Percentiles rank a stretch among this genome's conserved stretches.
phyloP scores from a whole-genome alignment of 2,888 invertebrate species.

The Dermolepida albohirtum region DNA sequence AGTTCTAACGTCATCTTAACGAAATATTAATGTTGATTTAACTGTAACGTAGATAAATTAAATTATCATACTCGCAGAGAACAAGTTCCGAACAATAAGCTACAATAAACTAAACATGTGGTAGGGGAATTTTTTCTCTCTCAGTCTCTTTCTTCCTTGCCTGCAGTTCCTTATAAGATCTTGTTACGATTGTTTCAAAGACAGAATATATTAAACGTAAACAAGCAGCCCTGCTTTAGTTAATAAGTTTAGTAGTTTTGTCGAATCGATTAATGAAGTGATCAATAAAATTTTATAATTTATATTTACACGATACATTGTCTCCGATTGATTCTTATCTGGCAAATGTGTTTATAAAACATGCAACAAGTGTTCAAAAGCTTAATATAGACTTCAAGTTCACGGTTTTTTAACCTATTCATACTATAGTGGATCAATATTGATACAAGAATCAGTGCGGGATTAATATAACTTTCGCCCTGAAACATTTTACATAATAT shows the following conservation, averaged over 20 bases:
- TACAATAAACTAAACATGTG: too few relatives aligned
- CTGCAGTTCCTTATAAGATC: too few relatives aligned
- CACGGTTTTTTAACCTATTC: background rate
- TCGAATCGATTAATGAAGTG: background rate
- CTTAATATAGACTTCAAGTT: background rate
- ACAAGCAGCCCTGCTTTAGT: too few relatives aligned
- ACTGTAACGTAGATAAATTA: slow-evolving; percentile 17
- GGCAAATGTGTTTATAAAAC: background rate
- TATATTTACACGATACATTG: slow-evolving; percentile 9
- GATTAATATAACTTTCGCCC: too few relatives aligned
- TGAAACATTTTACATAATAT: background rate
- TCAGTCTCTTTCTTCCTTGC: too few relatives aligned
- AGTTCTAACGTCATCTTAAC: slow-evolving; percentile 3
- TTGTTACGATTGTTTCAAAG: too few relatives aligned
- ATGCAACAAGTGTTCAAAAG: background rate
- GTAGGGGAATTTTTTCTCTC: too few relatives aligned
- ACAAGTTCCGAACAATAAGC: slow-evolving; percentile 11
- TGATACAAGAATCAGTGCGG: background rate
- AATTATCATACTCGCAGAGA: slow-evolving; percentile 16
- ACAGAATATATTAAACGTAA: too few relatives aligned
- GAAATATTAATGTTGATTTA: slow-evolving; percentile 23
- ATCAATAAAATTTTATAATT: slow-evolving; percentile 4
- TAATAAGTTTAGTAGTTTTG: too few relatives aligned
- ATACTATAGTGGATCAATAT: background rate
- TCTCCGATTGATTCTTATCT: slow-evolving; percentile 19